Conservation (phyloP, 2,797 vertebrate genomes). For the Peromyscus eremicus region DNA sequence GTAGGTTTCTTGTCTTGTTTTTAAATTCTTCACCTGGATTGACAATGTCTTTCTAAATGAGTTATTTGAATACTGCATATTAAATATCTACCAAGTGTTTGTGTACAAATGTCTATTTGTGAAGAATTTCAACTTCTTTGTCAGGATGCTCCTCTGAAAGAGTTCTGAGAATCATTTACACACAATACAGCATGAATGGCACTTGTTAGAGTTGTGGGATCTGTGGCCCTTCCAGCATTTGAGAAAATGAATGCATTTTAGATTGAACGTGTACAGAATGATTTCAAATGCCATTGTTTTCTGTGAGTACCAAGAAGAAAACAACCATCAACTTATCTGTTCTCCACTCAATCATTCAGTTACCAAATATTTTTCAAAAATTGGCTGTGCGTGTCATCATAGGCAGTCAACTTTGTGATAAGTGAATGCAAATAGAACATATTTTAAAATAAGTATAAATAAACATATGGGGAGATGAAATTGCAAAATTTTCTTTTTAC, state of each 20-base stretch:
- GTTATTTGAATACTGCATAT: constrained; percentile 9
- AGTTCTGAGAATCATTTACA: background rate
- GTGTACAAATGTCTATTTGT: constrained; percentile 31
- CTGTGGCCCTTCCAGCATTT: constrained; percentile 6
- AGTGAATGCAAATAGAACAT: constrained; percentile 29
- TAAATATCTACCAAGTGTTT: constrained; percentile 12
- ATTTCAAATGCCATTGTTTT: background rate
- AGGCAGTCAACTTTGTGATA: background rate
- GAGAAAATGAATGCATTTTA: constrained; percentile 44
- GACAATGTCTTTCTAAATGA: background rate
- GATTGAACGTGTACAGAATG: constrained; percentile 3
- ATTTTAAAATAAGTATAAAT: background rate
- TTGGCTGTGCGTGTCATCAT: background rate
- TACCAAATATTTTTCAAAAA: constrained; percentile 32
- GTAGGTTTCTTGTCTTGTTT: background rate
- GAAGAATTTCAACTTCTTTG: constrained; percentile 36
- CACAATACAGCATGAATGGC: background rate
- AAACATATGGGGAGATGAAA: background rate
- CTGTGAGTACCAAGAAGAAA: constrained; percentile 23
- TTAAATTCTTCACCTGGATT: background rate
- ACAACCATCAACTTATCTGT: background rate
- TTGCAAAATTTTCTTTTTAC: background rate
- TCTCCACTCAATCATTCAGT: background rate
- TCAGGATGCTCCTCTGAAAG: background rate
- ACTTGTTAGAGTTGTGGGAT: background rate